Conservation (phyloP, 1,140 invertebrate genomes). For the Acyrthosiphon pisum region DNA sequence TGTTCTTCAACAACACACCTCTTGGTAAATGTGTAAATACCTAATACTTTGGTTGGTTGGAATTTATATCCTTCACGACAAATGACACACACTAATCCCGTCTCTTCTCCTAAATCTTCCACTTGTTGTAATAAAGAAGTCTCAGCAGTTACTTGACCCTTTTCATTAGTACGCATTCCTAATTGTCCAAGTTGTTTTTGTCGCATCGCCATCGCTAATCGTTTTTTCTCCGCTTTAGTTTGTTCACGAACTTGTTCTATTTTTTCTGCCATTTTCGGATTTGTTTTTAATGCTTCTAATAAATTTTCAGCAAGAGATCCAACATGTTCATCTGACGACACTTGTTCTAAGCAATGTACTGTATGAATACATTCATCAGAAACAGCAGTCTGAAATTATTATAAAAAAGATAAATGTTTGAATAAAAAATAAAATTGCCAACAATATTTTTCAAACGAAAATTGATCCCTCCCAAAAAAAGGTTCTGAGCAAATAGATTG, state of each 20-base stretch:
- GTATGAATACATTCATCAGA: conserved; percentile 87
- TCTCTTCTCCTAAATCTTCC: conserved; percentile 93
- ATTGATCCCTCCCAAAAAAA: not conserved
- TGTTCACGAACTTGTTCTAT: conserved; percentile 93
- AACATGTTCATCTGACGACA: conserved; percentile 96
- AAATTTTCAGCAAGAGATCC: conserved; percentile 96
- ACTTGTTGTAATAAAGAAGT: conserved; percentile 86
- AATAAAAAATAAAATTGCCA: not conserved
- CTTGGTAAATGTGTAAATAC: conserved; percentile 97
- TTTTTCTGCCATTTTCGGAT: conserved; percentile 78
- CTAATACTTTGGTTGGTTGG: conserved; percentile 88
- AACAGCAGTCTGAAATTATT: conserved; percentile 72
- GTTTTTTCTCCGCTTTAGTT: conserved; percentile 93
- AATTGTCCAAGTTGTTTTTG: conserved; percentile 94
- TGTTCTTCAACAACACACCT: conserved; percentile 93
- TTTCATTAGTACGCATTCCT: conserved; percentile 95
- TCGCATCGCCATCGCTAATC: conserved; percentile 95
- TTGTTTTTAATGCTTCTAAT: conserved; percentile 86
- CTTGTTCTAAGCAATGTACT: conserved; percentile 95
- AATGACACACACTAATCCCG: conserved; percentile 95
- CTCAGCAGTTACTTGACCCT: conserved; percentile 90
- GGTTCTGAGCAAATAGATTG: not conserved
- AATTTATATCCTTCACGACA: conserved; percentile 97
- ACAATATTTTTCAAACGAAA: not conserved
- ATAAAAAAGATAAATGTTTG: conserved; percentile 51